Conservation (phyloP, 2,113 vertebrate species). For the Tyrannus savana region DNA sequence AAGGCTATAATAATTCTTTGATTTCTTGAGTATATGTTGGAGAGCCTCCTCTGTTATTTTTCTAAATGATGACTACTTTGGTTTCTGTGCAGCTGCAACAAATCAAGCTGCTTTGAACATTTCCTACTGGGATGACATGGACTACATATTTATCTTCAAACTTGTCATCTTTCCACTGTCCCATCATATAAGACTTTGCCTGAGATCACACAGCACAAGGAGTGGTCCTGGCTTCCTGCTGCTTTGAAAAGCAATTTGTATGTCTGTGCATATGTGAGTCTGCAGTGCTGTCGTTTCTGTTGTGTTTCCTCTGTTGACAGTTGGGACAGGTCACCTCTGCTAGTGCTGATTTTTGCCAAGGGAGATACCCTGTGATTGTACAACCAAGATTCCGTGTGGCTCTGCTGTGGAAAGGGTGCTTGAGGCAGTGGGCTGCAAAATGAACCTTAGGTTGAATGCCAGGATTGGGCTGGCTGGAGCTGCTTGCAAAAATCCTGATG, state of each 20-base stretch:
- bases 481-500: background rate
- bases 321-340: background rate
- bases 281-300: background rate
- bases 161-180: background rate
- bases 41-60: background rate
- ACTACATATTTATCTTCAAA: background rate
- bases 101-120: background rate
- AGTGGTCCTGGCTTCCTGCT: background rate
- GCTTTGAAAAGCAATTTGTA: background rate
- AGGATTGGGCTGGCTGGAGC: background rate
- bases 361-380: too few relatives aligned
- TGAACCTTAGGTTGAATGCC: background rate
- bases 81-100: background rate
- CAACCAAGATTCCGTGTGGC: rapidly evolving
- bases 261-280: background rate
- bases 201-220: background rate
- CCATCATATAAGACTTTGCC: background rate
- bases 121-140: background rate
- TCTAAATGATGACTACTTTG: background rate
- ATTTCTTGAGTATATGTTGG: background rate
- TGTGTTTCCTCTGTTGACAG: too few relatives aligned
- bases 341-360: background rate
- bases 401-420: background rate
- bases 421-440: background rate
- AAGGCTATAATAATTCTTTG: background rate